A percentile compares a stretch with the other conserved stretches of the same genome.
phyloP scores from a whole-genome alignment of 2,113 vertebrate species.

The Corvus cornix region DNA sequence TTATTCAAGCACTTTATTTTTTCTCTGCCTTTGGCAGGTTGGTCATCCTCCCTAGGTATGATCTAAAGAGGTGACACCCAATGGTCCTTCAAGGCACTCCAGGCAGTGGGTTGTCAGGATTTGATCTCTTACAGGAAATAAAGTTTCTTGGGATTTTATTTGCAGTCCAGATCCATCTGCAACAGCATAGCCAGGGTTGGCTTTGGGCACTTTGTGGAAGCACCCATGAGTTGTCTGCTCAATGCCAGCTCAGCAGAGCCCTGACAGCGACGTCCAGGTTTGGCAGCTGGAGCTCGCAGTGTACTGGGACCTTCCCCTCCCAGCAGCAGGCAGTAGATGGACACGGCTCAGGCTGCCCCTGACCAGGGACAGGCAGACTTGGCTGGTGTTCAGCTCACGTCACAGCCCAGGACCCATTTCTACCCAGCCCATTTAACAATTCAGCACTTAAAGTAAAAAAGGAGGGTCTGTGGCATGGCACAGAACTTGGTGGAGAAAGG shows the following conservation, averaged over 20 bases:
- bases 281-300: not conserved
- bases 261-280: not conserved
- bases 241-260: not conserved
- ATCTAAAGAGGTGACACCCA: not conserved
- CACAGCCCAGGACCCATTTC: fast-evolving
- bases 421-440: not conserved
- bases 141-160: not conserved
- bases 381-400: not conserved
- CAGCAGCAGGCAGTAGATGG: not conserved
- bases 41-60: not conserved
- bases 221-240: not conserved
- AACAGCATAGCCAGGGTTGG: not conserved
- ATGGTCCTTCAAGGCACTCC: not conserved
- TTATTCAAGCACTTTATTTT: not conserved
- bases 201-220: not conserved
- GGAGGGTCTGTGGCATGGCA: not conserved
- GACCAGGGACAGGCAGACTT: not conserved
- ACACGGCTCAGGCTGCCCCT: fast-evolving
- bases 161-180: not conserved
- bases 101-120: not conserved
- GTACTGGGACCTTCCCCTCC: not conserved
- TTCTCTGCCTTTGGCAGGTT: not conserved
- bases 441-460: not conserved
- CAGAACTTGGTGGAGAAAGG: not conserved
- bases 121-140: not conserved